Conservation (phyloP, 2,797 vertebrate genomes). For the Sebastes minor region DNA sequence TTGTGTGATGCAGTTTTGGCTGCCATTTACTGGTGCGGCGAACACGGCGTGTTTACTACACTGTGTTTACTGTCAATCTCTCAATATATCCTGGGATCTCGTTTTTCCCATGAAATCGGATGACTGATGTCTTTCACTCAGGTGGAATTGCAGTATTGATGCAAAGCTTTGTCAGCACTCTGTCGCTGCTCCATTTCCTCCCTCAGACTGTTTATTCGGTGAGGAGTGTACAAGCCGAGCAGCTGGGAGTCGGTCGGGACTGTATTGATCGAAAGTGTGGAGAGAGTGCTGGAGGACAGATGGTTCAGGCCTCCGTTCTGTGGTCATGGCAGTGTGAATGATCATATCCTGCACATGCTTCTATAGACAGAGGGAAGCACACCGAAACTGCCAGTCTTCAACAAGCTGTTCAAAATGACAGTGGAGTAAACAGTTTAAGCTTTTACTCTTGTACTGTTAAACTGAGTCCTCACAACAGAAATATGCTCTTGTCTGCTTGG, state of each 20-base stretch:
- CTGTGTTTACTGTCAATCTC: neutral
- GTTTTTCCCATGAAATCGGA: slow-evolving; percentile 5
- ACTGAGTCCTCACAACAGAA: neutral
- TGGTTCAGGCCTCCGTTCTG: slow-evolving; percentile 43
- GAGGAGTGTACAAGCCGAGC: slow-evolving; percentile 52
- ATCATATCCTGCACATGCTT: slow-evolving; percentile 38
- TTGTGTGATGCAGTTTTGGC: slow-evolving; percentile 41
- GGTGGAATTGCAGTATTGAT: slow-evolving; percentile 36
- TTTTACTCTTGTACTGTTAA: neutral
- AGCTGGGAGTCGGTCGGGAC: slow-evolving; percentile 44
- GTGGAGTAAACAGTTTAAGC: slow-evolving; percentile 5
- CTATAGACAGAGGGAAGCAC: slow-evolving; percentile 4
- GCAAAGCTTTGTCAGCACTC: slow-evolving; percentile 49
- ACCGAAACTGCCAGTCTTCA: neutral
- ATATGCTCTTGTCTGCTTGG: neutral
- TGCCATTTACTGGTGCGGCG: slow-evolving; percentile 26
- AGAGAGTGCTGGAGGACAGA: slow-evolving; percentile 44
- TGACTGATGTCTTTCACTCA: slow-evolving; percentile 19
- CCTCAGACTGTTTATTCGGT: slow-evolving; percentile 51
- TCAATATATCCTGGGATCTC: neutral
- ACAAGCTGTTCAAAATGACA: slow-evolving; percentile 27
- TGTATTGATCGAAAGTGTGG: slow-evolving; percentile 62
- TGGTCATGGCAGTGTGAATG: slow-evolving; percentile 49
- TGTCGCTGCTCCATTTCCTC: slow-evolving; percentile 52
- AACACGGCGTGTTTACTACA: slow-evolving; percentile 15